Conservation (phyloP, 1,140 invertebrate species). For the Saccostrea cuccullata region DNA sequence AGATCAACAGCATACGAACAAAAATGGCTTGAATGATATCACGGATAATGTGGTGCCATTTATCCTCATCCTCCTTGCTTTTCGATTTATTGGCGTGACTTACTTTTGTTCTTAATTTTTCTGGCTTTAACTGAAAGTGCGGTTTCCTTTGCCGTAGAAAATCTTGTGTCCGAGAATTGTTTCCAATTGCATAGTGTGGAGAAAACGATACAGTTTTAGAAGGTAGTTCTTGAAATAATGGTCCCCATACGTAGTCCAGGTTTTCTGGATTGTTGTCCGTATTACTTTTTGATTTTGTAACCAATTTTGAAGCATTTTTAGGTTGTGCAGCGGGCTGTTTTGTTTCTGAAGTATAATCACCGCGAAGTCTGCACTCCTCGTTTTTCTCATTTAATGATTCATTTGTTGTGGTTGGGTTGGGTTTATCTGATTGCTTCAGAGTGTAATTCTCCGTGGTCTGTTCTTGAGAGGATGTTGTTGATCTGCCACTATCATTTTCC, state of each 20-base stretch:
- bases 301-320: background rate
- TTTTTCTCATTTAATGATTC: background rate
- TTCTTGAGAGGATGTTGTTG: background rate
- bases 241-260: background rate
- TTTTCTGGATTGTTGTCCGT: background rate
- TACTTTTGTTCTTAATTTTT: background rate
- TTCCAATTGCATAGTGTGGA: background rate
- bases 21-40: constrained; percentile 45
- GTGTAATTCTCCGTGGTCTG: background rate
- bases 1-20: constrained; percentile 45
- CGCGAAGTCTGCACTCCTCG: background rate
- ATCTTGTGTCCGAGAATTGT: background rate
- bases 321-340: background rate
- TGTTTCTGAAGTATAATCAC: background rate
- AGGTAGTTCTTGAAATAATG: background rate
- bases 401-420: background rate
- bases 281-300: background rate
- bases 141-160: background rate
- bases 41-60: background rate
- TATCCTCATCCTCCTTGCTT: constrained; percentile 3
- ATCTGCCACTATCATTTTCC: background rate
- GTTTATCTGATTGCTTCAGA: background rate
- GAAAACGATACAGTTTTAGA: background rate
- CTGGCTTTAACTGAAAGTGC: background rate
- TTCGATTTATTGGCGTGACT: background rate